Conservation (phyloP, 2,113 vertebrate species). For the Mormyrus lacerda region DNA sequence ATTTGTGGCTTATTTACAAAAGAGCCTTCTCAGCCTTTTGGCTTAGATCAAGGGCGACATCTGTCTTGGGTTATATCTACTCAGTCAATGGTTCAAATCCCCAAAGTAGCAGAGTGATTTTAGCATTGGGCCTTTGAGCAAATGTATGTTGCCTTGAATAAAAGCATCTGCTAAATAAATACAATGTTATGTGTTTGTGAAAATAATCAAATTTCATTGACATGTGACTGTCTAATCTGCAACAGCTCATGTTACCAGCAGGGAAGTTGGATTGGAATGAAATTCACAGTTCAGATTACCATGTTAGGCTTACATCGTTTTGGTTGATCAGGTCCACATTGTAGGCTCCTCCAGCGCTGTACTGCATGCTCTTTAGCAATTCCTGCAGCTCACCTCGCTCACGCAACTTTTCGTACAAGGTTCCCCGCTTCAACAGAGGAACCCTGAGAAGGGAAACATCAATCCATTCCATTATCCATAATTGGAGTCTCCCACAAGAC, state of each 20-base stretch:
- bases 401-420: slow-evolving; percentile 17
- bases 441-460: slow-evolving; percentile 5
- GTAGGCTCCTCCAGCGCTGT: slow-evolving; percentile 6
- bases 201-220: neutral
- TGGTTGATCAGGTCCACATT: slow-evolving; percentile 23
- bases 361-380: slow-evolving; percentile 18
- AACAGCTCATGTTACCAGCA: neutral
- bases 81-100: neutral
- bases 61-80: neutral
- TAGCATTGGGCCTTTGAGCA: neutral
- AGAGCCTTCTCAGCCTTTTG: neutral
- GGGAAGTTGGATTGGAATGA: neutral
- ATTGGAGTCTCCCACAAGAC: neutral
- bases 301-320: slow-evolving; percentile 12
- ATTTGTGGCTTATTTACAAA: neutral
- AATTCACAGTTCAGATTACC: neutral
- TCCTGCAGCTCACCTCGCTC: slow-evolving; percentile 19
- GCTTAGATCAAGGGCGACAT: neutral
- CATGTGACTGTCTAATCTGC: neutral
- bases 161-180: neutral
- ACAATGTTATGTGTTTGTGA: neutral
- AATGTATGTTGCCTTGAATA: neutral
- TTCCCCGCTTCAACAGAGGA: slow-evolving; percentile 4
- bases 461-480: neutral
- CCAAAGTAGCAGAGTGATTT: neutral